Conservation (phyloP, 2,113 vertebrate genomes). For the Chitala chitala region DNA sequence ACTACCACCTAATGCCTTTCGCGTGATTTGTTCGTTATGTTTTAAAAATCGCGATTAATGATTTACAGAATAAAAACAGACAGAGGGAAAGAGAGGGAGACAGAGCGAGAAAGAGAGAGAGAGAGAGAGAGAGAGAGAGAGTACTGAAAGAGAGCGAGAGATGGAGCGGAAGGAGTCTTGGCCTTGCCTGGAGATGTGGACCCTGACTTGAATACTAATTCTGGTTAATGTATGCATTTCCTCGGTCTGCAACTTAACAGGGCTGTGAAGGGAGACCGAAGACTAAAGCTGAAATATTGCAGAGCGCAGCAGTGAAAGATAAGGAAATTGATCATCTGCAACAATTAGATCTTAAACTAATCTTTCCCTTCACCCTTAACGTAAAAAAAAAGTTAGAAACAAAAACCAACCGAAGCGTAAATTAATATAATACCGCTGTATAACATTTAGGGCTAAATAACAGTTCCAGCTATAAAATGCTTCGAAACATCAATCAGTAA, state of each 20-base stretch:
- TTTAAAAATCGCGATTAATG: background rate
- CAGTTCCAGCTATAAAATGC: background rate
- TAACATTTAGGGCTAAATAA: background rate
- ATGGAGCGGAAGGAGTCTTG: conserved; percentile 53
- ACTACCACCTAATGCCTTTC: background rate
- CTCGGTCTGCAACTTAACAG: conserved; percentile 66
- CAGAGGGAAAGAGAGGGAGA: conserved; percentile 30
- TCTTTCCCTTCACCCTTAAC: conserved; percentile 15
- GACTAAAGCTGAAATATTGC: conserved; percentile 25
- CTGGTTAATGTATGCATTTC: conserved; percentile 68
- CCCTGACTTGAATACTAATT: conserved; percentile 75
- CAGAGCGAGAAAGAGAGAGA: conserved; percentile 42
- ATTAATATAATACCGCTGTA: conserved; percentile 5
- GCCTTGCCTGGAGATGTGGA: conserved; percentile 67
- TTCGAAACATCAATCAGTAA: background rate
- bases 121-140: conserved; percentile 7
- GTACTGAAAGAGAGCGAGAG: conserved; percentile 30
- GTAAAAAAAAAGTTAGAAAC: background rate
- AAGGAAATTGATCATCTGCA: conserved; percentile 23
- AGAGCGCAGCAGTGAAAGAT: background rate
- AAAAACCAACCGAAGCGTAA: background rate
- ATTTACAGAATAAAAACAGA: background rate
- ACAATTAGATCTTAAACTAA: conserved; percentile 5
- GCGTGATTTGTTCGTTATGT: background rate
- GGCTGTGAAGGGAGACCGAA: conserved; percentile 44